A percentile compares a stretch with the other conserved stretches of the same genome.
phyloP scores from a whole-genome alignment of 2,113 vertebrate genomes.

The Amia ocellicauda region DNA sequence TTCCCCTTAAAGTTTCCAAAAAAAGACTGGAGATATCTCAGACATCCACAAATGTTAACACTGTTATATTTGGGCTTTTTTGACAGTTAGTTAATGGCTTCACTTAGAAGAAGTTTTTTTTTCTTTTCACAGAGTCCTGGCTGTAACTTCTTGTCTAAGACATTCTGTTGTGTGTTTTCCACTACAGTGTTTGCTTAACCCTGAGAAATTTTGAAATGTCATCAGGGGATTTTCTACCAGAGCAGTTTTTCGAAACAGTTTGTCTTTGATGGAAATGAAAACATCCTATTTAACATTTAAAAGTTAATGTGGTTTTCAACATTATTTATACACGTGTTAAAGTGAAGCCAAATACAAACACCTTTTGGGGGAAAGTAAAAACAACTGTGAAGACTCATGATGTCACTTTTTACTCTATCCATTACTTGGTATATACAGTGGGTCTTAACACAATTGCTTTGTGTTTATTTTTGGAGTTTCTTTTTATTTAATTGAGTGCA shows the following conservation, averaged over 20 bases:
- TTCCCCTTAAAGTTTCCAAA: constrained; percentile 33
- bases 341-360: too few relatives aligned
- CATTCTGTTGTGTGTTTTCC: constrained; percentile 30
- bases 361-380: too few relatives aligned
- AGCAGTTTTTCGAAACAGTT: neutral
- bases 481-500: too few relatives aligned
- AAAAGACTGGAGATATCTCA: constrained; percentile 32
- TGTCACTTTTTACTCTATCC: too few relatives aligned
- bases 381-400: too few relatives aligned
- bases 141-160: constrained; percentile 8
- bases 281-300: too few relatives aligned
- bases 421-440: too few relatives aligned
- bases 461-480: too few relatives aligned
- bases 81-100: constrained; percentile 48
- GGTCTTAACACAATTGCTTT: too few relatives aligned
- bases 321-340: too few relatives aligned
- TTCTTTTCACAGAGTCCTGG: constrained; percentile 20
- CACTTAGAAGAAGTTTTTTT: constrained; percentile 28
- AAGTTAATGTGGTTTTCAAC: too few relatives aligned
- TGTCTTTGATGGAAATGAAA: too few relatives aligned
- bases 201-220: constrained; percentile 45
- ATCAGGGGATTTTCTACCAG: constrained; percentile 39
- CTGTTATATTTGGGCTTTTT: constrained; percentile 41
- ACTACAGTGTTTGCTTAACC: constrained; percentile 26
- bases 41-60: constrained; percentile 44